phyloP scores from a whole-genome alignment of 2,797 vertebrate genomes.

The Hoplostethus atlanticus region DNA sequence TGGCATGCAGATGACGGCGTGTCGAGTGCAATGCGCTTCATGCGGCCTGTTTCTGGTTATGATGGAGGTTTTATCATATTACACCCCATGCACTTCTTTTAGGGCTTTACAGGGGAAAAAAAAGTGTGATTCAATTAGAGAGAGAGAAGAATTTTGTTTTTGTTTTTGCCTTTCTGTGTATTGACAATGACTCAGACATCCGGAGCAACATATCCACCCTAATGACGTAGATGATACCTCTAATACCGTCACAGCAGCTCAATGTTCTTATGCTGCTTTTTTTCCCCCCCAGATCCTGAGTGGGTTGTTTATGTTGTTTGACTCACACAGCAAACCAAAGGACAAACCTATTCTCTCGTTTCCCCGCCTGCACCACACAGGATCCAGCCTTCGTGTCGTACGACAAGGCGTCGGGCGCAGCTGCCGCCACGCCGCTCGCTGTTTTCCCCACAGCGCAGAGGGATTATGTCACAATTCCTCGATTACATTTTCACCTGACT shows the following conservation, averaged over 20 bases:
- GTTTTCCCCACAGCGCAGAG: background rate
- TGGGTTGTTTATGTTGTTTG: background rate
- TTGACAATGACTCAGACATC: background rate
- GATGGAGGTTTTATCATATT: background rate
- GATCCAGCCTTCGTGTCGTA: background rate
- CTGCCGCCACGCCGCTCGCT: background rate
- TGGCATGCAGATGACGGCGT: constrained; percentile 47
- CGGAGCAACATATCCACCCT: background rate
- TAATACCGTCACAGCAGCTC: background rate
- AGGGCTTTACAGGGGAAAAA: background rate
- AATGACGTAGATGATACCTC: constrained; percentile 3
- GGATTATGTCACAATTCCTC: constrained; percentile 23
- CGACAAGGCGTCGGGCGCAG: background rate
- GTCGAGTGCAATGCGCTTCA: constrained; percentile 19
- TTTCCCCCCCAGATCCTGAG: background rate
- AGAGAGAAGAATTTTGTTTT: background rate
- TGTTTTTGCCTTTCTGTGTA: background rate
- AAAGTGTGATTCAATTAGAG: background rate
- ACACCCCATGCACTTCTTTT: background rate
- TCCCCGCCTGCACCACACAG: background rate
- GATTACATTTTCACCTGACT: constrained; percentile 63
- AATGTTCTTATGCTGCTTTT: background rate
- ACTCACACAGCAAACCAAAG: background rate
- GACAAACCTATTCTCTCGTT: background rate
- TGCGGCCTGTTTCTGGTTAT: background rate